These are phyloP conservation scores for Tenthredo distinguenda DNA, from an alignment of 2,888 invertebrate genomes.

Conservation along the genomic window DNA sequence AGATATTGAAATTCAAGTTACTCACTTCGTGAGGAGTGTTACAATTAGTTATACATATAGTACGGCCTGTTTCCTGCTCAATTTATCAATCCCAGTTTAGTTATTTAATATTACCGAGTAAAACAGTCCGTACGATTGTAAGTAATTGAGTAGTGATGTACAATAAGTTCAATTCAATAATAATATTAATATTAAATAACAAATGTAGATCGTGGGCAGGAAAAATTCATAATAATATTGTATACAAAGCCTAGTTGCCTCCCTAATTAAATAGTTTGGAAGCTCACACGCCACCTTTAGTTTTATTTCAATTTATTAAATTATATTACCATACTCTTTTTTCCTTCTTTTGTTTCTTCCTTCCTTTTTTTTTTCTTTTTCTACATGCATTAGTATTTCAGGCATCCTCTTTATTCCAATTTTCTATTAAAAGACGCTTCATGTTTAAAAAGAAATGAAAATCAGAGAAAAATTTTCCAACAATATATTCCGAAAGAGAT, in stretches of 20 bases:
- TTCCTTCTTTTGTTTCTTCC: background rate
- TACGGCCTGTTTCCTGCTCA: background rate
- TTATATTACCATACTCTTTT: slow-evolving; percentile 6
- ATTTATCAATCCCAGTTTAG: background rate
- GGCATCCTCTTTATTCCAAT: slow-evolving; percentile 12
- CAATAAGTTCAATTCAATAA: slow-evolving; percentile 65
- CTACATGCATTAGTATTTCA: background rate
- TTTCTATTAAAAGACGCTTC: background rate
- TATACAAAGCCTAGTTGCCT: slow-evolving; percentile 62
- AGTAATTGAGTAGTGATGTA: slow-evolving; percentile 64
- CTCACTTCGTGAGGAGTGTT: slow-evolving; percentile 16
- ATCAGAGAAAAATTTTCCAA: background rate
- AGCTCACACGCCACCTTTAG: slow-evolving; percentile 59
- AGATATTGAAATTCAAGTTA: background rate
- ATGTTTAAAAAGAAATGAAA: background rate
- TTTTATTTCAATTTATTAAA: slow-evolving; percentile 44
- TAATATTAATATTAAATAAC: slow-evolving; percentile 63
- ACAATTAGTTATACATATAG: background rate
- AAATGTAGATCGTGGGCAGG: slow-evolving; percentile 61
- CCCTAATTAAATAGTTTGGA: slow-evolving; percentile 59
- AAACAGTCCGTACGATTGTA: slow-evolving; percentile 67
- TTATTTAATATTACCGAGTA: slow-evolving; percentile 57
- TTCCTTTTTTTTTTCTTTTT: background rate
- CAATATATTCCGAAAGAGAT: background rate
- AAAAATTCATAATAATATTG: slow-evolving; percentile 60